Evolutionary conservation across 2,888 invertebrate genomes (phyloP), one percentile per base, ranked within the genome.

Genomic region (Aphrophora alni): DNA sequence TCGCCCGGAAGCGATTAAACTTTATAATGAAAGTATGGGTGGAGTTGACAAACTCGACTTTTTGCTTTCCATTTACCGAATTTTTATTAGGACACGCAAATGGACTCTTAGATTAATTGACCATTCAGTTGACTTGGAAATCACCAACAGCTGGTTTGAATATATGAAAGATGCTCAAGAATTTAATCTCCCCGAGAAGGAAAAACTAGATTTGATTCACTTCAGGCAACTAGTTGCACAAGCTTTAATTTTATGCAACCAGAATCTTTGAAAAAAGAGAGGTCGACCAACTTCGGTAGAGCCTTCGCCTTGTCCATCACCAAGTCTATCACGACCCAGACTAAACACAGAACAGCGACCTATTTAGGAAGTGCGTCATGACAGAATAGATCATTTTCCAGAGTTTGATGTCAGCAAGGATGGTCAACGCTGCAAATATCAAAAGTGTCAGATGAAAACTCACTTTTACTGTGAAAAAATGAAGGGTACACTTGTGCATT

Each of bases 41-140:
- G 85, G 85, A 27, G 85, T 85, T n/a, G 85, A 85, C 77, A 82
- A 82, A 72, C 70, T 81, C 14, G 85, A 85, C 74, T 77, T 79
- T 25, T 26, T 83, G 17, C 80, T 83, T 17, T 38, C 78, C 17
- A 24, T 82, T 14, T 83, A 84, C 74, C 59, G 80, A 59, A 83
- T 79, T 24, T 80, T 79, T 69, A 82, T 83, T 0, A 73, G 78
- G 70, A 75, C 83, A 12, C 74, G 51, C 24, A 84, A 84, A 69
- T 84, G 82, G 83, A 82, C 83, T 3, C 74, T 84, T 17, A 74
- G 80, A 74, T 77, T 82, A 44, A 77, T 84, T 33, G 73, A 77
- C 75, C 83, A 84, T 81, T 51, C 77, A 38, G 21, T 84, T 17
- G 83, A 84, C 59, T 8, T 82, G 68, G 81, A 81, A 12, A 21